Evolutionary conservation across 2,113 vertebrate genomes (phyloP).

Genomic region (Leucosticte australis): DNA sequence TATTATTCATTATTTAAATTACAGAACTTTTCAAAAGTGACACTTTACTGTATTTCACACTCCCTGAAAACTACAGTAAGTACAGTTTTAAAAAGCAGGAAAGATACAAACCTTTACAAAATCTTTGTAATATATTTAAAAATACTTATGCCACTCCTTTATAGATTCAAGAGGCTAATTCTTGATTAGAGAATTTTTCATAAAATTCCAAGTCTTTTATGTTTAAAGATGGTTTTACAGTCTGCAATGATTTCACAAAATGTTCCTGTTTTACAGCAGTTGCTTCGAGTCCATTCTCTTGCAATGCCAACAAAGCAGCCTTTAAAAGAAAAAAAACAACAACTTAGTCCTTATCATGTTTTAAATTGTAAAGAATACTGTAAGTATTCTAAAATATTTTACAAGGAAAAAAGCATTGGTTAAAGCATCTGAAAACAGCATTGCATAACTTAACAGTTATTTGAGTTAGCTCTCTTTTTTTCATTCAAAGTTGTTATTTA

Average conservation of each 20-base stretch:
- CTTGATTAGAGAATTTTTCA: slow-evolving; percentile 68
- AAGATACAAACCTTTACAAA: neutral
- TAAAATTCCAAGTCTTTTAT: slow-evolving; percentile 78
- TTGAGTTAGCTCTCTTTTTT: neutral
- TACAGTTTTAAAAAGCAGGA: neutral
- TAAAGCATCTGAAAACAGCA: neutral
- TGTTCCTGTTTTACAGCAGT: slow-evolving; percentile 77
- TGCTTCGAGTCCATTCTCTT: slow-evolving; percentile 83
- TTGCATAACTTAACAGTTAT: neutral
- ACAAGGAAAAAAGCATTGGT: neutral
- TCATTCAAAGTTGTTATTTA: neutral
- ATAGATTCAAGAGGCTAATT: slow-evolving; percentile 4
- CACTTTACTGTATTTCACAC: neutral
- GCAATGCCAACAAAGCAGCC: slow-evolving; percentile 88
- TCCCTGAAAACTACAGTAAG: neutral
- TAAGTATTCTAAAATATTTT: neutral
- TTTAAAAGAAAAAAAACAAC: slow-evolving; percentile 46
- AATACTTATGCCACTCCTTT: neutral
- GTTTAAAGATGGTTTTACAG: slow-evolving; percentile 83
- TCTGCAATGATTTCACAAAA: slow-evolving; percentile 79
- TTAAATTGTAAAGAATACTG: neutral
- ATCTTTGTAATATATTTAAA: neutral
- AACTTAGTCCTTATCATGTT: neutral
- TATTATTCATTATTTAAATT: neutral
- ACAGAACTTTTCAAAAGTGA: neutral